Evolutionary conservation across 2,113 vertebrate genomes (phyloP), one percentile per base, ranked within the genome.

Genomic region (Bubo bubo): DNA sequence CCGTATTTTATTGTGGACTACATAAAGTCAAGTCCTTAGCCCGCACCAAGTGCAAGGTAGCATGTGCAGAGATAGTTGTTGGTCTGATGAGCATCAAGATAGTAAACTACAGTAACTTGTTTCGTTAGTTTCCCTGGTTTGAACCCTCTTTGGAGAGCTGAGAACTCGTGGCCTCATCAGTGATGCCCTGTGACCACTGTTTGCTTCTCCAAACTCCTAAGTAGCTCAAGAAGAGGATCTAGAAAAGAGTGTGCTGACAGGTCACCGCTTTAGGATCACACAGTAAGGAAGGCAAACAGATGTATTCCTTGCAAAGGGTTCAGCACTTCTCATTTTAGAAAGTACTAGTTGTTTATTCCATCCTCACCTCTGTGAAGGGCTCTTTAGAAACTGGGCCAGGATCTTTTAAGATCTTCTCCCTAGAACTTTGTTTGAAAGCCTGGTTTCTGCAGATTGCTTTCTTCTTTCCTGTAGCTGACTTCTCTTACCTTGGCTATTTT

Each of bases 1-100:
- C 53, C 8, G 1, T 1, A 3, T 43, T 66, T 74, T 12, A 1
- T 15, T 13, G 3, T 10, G 24, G 35, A 6, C 10, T 71, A 24
- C 34, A 55, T 20, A 55, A 53, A 72, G 19, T 30, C 15, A 19
- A 66, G 50, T 14, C 39, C 27, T 26, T 15, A 43, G 55, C 63
- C 16, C 23, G 18, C 15, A 27, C 11, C 8, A 80, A 72, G 47
- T 17, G 13, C 49, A 26, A 16, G 12, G 27, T 45, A 34, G 19
- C 12, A 6, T 0, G 3, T 34, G n/a, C 19, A 20, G 73, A 63
- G 27, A 16, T 10, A 68, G 26, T 12, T 28, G 21, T 12, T 53
- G 7, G 13, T 35, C 35, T 66, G 43, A 15, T 63, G 12, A 58
- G 16, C 0, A 0, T 30, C 10, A 9, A 39, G 27, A 5, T 32